Evolutionary conservation across 2,888 invertebrate genomes (phyloP).

Genomic region (Cephus pulcher): DNA sequence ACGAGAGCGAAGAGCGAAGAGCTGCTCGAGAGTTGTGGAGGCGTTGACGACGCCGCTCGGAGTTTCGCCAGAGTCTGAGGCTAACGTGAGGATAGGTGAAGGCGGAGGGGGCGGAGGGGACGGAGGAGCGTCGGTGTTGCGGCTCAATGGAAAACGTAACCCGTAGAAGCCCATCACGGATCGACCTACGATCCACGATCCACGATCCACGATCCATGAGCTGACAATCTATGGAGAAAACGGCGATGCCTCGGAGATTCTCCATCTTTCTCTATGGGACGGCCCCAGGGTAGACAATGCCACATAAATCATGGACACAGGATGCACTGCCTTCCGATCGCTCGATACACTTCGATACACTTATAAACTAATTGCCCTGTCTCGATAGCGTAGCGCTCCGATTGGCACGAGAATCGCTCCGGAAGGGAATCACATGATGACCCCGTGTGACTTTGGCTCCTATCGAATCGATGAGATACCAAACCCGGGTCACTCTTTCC

Average conservation of each 20-base stretch:
- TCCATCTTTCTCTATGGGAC: neutral
- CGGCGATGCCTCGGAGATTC: slow-evolving; percentile 9
- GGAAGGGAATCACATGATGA: slow-evolving; percentile 43
- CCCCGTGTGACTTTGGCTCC: slow-evolving; percentile 27
- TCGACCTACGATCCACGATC: slow-evolving; percentile 3
- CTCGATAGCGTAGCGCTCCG: slow-evolving; percentile 42
- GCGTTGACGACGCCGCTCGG: neutral
- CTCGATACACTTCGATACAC: slow-evolving; percentile 57
- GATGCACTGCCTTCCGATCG: slow-evolving; percentile 21
- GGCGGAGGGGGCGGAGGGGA: neutral
- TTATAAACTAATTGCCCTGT: slow-evolving; percentile 49
- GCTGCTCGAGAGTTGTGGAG: neutral
- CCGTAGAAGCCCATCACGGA: slow-evolving; percentile 5
- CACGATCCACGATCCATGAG: neutral
- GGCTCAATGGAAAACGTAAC: neutral
- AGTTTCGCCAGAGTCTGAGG: neutral
- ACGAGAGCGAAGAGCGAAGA: slow-evolving; percentile 15
- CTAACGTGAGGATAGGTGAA: neutral
- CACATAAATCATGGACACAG: slow-evolving; percentile 45
- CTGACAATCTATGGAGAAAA: slow-evolving; percentile 14
- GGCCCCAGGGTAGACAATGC: slow-evolving; percentile 35
- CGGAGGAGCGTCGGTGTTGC: neutral
- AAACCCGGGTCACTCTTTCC: neutral
- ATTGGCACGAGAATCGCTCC: slow-evolving; percentile 43
- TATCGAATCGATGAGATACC: slow-evolving; percentile 21